phyloP scores from a whole-genome alignment of 2,888 invertebrate species.

The Opisthograptis luteolata region DNA sequence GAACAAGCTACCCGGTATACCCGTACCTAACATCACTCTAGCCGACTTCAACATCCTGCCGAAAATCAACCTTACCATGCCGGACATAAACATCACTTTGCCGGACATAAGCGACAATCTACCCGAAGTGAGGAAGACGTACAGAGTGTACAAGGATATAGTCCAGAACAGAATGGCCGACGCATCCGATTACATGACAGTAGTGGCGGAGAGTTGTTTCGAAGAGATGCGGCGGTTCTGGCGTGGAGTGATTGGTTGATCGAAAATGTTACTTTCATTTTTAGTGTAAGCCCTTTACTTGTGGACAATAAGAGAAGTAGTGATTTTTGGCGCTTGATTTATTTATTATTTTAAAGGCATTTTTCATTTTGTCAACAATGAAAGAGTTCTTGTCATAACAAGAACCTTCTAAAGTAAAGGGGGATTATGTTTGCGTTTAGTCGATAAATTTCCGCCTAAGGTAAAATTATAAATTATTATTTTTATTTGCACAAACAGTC shows the following conservation, averaged over 20 bases:
- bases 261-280: conserved; percentile 11
- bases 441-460: conserved; percentile 15
- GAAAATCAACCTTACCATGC: conserved; percentile 45
- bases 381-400: too few relatives aligned
- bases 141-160: conserved; percentile 72
- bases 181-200: conserved; percentile 78
- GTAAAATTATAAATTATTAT: background rate
- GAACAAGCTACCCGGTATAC: conserved; percentile 51
- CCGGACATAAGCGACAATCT: conserved; percentile 63
- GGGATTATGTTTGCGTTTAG: conserved; percentile 33
- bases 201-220: conserved; percentile 80
- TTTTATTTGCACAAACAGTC: conserved; percentile 8
- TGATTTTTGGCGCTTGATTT: background rate
- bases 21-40: conserved; percentile 56
- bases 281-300: background rate
- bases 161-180: conserved; percentile 79
- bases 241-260: conserved; percentile 66
- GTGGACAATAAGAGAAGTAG: background rate
- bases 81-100: conserved; percentile 62
- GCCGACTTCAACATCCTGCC: conserved; percentile 55
- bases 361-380: too few relatives aligned
- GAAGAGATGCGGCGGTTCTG: conserved; percentile 74
- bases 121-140: conserved; percentile 68
- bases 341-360: background rate
- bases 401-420: conserved; percentile 6